phyloP scores from a whole-genome alignment of 2,797 vertebrate species.

The Apogon talboti region DNA sequence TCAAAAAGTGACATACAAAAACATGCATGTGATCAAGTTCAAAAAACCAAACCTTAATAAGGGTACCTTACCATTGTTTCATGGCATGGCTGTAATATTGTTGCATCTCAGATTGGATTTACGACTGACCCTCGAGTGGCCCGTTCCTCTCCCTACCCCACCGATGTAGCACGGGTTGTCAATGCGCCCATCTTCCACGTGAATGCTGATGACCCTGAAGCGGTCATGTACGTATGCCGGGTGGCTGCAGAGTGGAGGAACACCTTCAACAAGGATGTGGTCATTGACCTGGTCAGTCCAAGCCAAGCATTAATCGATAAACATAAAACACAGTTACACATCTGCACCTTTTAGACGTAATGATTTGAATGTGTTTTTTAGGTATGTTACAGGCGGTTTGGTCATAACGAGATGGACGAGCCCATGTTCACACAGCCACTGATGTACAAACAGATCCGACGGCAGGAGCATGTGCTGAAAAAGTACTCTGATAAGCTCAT shows the following conservation, averaged over 20 bases:
- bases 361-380: constrained; percentile 48
- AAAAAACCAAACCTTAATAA: too few relatives aligned
- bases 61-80: too few relatives aligned
- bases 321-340: too few relatives aligned
- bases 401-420: constrained; percentile 96
- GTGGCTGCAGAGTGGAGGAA: constrained; percentile 94
- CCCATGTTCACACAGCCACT: constrained; percentile 97
- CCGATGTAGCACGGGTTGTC: constrained; percentile 92
- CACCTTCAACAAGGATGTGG: constrained; percentile 97
- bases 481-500: constrained; percentile 90
- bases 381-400: constrained; percentile 93
- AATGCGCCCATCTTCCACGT: constrained; percentile 98
- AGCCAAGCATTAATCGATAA: too few relatives aligned
- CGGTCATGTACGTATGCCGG: constrained; percentile 93
- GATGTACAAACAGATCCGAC: constrained; percentile 97
- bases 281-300: constrained; percentile 90
- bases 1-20: too few relatives aligned
- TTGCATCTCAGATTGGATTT: constrained; percentile 89
- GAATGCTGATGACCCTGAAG: constrained; percentile 93
- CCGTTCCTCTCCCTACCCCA: constrained; percentile 93
- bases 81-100: too few relatives aligned
- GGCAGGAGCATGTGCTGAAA: constrained; percentile 91
- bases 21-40: too few relatives aligned
- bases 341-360: too few relatives aligned
- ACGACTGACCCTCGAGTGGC: constrained; percentile 96